These are phyloP conservation scores for Campopleginae sp. DNA, from an alignment of 2,888 invertebrate species.

Conservation along the genomic window DNA sequence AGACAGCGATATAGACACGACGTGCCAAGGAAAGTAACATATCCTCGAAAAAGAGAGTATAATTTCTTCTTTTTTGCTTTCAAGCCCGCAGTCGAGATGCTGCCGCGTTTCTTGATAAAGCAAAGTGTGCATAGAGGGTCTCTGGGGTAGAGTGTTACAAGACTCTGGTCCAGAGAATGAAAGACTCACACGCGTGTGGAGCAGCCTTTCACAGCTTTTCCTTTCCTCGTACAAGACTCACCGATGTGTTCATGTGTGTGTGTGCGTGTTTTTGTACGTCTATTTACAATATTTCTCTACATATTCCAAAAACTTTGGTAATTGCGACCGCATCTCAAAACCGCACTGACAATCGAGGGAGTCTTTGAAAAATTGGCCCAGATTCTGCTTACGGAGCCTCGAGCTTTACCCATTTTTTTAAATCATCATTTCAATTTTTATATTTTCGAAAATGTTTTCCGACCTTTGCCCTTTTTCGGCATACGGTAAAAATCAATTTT, in stretches of 20 bases:
- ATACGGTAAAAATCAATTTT: too few relatives aligned
- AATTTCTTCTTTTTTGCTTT: conserved; percentile 27
- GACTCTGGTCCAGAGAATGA: conserved; percentile 28
- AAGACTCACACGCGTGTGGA: conserved; percentile 12
- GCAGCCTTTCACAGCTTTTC: conserved; percentile 30
- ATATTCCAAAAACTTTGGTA: conserved; percentile 11
- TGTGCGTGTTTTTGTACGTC: background rate
- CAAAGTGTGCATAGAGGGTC: conserved; percentile 41
- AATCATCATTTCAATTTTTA: too few relatives aligned
- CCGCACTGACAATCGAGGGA: background rate
- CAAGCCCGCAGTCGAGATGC: conserved; percentile 17
- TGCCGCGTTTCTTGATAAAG: conserved; percentile 46
- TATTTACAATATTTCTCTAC: conserved; percentile 2
- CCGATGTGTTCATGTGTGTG: background rate
- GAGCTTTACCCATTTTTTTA: background rate
- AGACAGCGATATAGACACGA: conserved; percentile 29
- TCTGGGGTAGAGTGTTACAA: conserved; percentile 32
- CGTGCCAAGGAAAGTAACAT: conserved; percentile 44
- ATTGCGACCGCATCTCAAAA: background rate
- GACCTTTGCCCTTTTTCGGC: too few relatives aligned
- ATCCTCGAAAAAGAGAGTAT: conserved; percentile 48
- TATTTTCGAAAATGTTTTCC: too few relatives aligned
- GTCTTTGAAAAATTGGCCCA: conserved; percentile 15
- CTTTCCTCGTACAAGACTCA: conserved; percentile 24
- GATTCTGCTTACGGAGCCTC: background rate